Conservation (phyloP, 1,140 invertebrate species). For the Ceratitis capitata region DNA sequence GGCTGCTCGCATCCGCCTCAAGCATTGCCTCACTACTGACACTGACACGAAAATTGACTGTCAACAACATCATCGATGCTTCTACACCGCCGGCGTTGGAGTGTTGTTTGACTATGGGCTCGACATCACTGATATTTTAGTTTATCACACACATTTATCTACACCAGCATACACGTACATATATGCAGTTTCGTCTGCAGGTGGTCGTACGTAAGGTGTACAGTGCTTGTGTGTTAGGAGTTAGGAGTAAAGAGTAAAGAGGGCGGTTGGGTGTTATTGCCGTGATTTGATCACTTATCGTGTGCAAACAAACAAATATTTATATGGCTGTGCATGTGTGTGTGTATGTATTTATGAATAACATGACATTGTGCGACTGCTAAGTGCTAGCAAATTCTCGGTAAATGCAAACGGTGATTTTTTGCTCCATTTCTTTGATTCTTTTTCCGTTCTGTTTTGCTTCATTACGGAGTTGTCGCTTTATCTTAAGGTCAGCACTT, state of each 20-base stretch:
- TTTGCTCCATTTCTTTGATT: background rate
- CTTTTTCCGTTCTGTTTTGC: too few relatives aligned
- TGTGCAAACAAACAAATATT: background rate
- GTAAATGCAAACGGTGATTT: background rate
- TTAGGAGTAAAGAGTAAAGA: background rate
- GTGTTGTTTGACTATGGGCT: background rate
- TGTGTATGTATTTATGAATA: background rate
- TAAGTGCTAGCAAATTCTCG: background rate
- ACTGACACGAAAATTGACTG: conserved; percentile 28
- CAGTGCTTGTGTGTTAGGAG: background rate
- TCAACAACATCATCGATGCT: background rate
- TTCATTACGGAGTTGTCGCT: background rate
- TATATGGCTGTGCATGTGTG: background rate
- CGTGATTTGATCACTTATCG: conserved; percentile 10
- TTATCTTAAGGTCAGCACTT: background rate
- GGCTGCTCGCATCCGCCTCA: background rate
- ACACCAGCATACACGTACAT: too few relatives aligned
- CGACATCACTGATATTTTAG: background rate
- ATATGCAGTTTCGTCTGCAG: background rate
- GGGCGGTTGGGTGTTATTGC: background rate
- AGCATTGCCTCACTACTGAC: background rate
- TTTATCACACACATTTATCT: background rate
- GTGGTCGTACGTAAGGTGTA: background rate
- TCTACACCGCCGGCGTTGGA: background rate
- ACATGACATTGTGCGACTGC: background rate